Evolutionary conservation across 2,113 vertebrate species (phyloP).

Genomic region (Lycaon pictus): DNA sequence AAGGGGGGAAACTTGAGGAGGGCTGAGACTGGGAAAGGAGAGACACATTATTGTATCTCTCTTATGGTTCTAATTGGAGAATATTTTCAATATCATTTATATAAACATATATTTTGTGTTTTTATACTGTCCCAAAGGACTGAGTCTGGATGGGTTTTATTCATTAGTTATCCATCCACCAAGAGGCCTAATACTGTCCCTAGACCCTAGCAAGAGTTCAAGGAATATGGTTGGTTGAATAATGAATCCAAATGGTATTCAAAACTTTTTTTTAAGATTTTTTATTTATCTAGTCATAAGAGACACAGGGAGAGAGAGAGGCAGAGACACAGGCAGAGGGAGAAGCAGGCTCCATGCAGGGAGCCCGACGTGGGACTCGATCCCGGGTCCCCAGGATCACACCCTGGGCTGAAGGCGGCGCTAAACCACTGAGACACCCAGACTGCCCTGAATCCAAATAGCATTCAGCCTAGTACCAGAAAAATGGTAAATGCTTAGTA

Average conservation of each 20-base stretch:
- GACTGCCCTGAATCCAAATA: conserved; percentile 1
- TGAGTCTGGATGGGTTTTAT: neutral
- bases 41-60: neutral
- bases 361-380: too few relatives aligned
- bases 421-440: too few relatives aligned
- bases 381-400: too few relatives aligned
- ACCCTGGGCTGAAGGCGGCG: too few relatives aligned
- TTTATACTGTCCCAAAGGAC: neutral
- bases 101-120: neutral
- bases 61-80: neutral
- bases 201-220: neutral
- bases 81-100: neutral
- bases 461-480: neutral
- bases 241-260: conserved; percentile 29
- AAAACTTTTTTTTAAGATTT: neutral
- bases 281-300: too few relatives aligned
- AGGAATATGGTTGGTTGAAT: neutral
- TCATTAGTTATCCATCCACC: neutral
- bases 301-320: too few relatives aligned
- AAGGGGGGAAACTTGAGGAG: neutral
- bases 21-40: neutral
- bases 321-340: too few relatives aligned
- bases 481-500: neutral
- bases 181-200: neutral
- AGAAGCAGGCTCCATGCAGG: too few relatives aligned